Evolutionary conservation across 2,888 invertebrate species (phyloP).

Genomic region (Apoderus coryli): DNA sequence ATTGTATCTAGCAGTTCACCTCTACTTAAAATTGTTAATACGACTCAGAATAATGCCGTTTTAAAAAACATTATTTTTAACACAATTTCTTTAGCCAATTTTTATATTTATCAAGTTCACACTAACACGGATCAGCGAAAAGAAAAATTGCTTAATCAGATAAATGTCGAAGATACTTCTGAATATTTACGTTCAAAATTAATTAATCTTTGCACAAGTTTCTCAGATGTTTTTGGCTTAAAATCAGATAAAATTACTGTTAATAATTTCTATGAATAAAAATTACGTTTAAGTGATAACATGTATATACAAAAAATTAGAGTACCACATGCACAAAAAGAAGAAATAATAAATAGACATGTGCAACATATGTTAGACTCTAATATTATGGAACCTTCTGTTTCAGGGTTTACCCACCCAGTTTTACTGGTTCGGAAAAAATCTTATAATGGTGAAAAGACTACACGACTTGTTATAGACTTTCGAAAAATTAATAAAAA

Average conservation of each 20-base stretch:
- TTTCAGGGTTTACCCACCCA: slow-evolving; percentile 16
- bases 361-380: slow-evolving; percentile 15
- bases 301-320: slow-evolving; percentile 18
- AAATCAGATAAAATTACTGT: slow-evolving; percentile 13
- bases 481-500: slow-evolving; percentile 15
- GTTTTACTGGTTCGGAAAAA: slow-evolving; percentile 18
- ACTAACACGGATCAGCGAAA: too few species aligned
- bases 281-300: slow-evolving; percentile 13
- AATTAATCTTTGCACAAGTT: too few species aligned
- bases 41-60: slow-evolving; percentile 5
- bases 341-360: slow-evolving; percentile 16
- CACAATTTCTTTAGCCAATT: too few species aligned
- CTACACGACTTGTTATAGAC: slow-evolving; percentile 15
- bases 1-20: slow-evolving; percentile 8
- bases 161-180: too few species aligned
- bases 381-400: slow-evolving; percentile 16
- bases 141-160: too few species aligned
- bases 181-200: too few species aligned
- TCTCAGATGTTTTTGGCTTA: slow-evolving; percentile 15
- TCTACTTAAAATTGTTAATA: slow-evolving; percentile 11
- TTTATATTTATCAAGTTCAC: too few species aligned
- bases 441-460: slow-evolving; percentile 9
- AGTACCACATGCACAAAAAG: slow-evolving; percentile 14
- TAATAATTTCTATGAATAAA: slow-evolving; percentile 19
- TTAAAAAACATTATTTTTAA: too few species aligned